Conservation (phyloP, 2,113 vertebrate genomes). For the Anguilla rostrata region DNA sequence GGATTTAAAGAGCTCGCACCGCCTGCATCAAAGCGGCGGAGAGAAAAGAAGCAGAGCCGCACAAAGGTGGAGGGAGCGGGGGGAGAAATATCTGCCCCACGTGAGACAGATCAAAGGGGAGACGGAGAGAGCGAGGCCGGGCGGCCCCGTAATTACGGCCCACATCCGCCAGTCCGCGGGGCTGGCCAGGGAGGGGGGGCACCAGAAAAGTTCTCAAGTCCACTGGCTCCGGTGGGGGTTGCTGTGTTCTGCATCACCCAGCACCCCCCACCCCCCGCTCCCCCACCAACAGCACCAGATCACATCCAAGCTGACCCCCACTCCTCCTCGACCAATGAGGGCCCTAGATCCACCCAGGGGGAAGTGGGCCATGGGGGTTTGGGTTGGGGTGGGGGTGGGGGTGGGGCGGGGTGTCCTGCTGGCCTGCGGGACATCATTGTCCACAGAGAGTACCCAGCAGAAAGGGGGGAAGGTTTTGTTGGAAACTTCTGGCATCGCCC, state of each 20-base stretch:
- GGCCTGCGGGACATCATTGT: conserved; percentile 58
- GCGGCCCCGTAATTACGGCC: conserved; percentile 96
- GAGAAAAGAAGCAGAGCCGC: conserved; percentile 54
- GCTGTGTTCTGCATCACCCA: conserved; percentile 64
- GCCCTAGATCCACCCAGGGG: conserved; percentile 59
- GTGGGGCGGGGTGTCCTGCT: conserved; percentile 61
- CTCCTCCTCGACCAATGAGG: conserved; percentile 71
- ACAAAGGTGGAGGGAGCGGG: conserved; percentile 82
- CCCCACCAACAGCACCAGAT: conserved; percentile 70
- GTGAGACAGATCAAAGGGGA: conserved; percentile 91
- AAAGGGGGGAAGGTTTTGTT: conserved; percentile 54
- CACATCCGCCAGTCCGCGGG: conserved; percentile 84
- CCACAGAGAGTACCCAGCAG: conserved; percentile 64
- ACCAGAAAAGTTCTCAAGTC: conserved; percentile 82
- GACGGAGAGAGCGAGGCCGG: conserved; percentile 83
- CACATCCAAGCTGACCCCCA: conserved; percentile 65
- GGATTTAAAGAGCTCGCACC: conserved; percentile 72
- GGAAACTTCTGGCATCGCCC: conserved; percentile 69
- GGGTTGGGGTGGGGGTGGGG: conserved; percentile 34
- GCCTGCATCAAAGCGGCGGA: conserved; percentile 76
- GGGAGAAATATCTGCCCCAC: conserved; percentile 78
- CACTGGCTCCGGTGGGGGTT: conserved; percentile 77
- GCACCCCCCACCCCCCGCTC: conserved; percentile 38
- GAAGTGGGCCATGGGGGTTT: too few species aligned
- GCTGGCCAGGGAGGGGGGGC: conserved; percentile 62